Percentiles rank a stretch among this genome's conserved stretches.
Conservation (phyloP, 1,140 invertebrate genomes). For the Drosophila tristis region DNA sequence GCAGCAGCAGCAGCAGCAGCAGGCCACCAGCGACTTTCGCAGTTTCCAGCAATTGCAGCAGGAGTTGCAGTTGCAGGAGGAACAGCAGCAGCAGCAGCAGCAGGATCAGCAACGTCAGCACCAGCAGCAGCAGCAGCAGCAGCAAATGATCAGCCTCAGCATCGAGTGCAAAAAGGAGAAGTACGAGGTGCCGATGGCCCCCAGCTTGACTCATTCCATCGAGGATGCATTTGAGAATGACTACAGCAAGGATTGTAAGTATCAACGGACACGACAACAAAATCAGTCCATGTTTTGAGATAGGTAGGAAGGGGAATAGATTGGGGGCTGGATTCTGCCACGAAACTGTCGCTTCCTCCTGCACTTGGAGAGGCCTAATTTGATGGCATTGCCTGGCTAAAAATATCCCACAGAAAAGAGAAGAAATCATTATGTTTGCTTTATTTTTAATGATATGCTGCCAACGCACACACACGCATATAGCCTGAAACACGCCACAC, state of each 20-base stretch:
- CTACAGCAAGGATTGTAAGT: conserved; percentile 83
- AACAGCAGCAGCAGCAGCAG: conserved; percentile 50
- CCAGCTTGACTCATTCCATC: conserved; percentile 74
- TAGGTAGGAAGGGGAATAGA: conserved; percentile 11
- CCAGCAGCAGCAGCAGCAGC: conserved; percentile 58
- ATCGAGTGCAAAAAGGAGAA: conserved; percentile 82
- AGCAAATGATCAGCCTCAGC: conserved; percentile 67
- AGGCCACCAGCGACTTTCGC: conserved; percentile 44
- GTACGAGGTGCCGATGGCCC: conserved; percentile 61
- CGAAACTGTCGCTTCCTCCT: conserved; percentile 7
- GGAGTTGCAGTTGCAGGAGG: conserved; percentile 57
- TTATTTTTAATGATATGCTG: conserved; percentile 51
- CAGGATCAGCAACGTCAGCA: conserved; percentile 47
- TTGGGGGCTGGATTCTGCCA: conserved; percentile 3
- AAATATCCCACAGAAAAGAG: conserved; percentile 31
- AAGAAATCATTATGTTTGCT: conserved; percentile 14
- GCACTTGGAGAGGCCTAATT: conserved; percentile 66
- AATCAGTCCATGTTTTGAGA: background rate
- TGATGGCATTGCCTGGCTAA: conserved; percentile 43
- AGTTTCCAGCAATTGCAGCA: conserved; percentile 64
- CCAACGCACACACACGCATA: conserved; percentile 41
- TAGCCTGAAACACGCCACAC: conserved; percentile 2
- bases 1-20: conserved; percentile 46
- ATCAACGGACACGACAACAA: conserved; percentile 10
- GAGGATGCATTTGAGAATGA: conserved; percentile 81